phyloP scores from a whole-genome alignment of 2,888 invertebrate genomes.

The Ormia ochracea region DNA sequence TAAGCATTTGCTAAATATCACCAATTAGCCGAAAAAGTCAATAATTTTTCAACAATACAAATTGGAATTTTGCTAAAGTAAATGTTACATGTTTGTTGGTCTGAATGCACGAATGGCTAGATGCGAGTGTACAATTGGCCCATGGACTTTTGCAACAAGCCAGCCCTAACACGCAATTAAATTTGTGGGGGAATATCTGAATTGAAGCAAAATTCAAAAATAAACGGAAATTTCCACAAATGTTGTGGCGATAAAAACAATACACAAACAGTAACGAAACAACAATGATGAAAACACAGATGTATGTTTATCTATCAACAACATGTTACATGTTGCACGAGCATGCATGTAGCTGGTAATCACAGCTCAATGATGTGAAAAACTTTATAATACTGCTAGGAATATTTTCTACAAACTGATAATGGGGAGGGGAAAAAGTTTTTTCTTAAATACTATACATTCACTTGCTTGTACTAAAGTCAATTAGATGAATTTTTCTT shows the following conservation, averaged over 20 bases:
- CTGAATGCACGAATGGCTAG: neutral
- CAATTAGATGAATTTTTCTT: too few relatives aligned
- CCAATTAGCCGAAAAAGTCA: conserved; percentile 64
- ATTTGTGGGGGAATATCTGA: neutral
- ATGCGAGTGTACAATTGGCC: neutral
- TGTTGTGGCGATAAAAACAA: conserved; percentile 50
- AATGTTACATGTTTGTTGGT: conserved; percentile 23
- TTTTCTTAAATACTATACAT: neutral
- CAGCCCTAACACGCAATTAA: conserved; percentile 31
- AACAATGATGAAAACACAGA: neutral
- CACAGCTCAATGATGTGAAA: conserved; percentile 59
- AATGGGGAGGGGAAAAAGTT: neutral
- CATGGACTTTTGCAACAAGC: neutral
- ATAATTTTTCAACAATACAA: conserved; percentile 44
- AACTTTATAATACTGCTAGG: conserved; percentile 27
- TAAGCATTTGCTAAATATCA: conserved; percentile 65
- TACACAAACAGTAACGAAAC: neutral
- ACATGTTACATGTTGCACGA: conserved; percentile 31
- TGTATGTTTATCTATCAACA: conserved; percentile 21
- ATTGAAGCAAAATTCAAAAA: conserved; percentile 20
- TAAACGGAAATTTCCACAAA: conserved; percentile 55
- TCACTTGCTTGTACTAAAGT: neutral
- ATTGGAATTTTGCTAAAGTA: conserved; percentile 3
- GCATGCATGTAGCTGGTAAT: neutral
- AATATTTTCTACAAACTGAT: neutral